phyloP scores from a whole-genome alignment of 2,797 vertebrate genomes.

The Sebastes nivosus region DNA sequence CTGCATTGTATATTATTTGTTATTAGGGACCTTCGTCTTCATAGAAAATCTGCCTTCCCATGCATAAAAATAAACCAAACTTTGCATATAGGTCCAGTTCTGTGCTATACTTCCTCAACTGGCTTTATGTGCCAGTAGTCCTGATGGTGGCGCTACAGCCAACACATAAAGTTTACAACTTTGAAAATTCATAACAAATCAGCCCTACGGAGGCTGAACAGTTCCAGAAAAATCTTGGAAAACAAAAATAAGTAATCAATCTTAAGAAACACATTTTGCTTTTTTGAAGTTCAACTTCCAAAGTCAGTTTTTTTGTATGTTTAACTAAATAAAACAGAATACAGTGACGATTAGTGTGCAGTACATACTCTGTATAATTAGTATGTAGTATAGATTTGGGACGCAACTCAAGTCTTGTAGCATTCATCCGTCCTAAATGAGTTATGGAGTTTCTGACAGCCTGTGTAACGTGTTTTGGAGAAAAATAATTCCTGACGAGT shows the following conservation, averaged over 20 bases:
- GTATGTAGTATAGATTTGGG: too few species aligned
- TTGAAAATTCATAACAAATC: too few species aligned
- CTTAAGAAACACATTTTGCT: neutral
- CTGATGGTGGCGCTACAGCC: too few species aligned
- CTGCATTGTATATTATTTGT: too few species aligned
- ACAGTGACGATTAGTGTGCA: neutral
- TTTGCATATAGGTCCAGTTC: too few species aligned
- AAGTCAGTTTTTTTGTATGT: neutral
- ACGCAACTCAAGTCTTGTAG: neutral
- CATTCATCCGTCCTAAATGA: neutral
- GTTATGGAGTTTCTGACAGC: neutral
- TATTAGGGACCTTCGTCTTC: too few species aligned
- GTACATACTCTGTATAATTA: neutral
- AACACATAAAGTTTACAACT: too few species aligned
- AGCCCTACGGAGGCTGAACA: neutral
- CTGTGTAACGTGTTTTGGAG: neutral
- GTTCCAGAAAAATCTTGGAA: neutral
- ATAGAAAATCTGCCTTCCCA: too few species aligned
- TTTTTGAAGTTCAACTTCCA: neutral
- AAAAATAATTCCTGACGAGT: neutral
- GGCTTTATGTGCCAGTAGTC: too few species aligned
- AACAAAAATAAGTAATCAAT: neutral
- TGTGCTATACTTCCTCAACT: too few species aligned
- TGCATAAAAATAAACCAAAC: too few species aligned
- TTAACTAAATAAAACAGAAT: neutral